Base-by-base conservation (phyloP, 23 tunicate species). In the Trididemnum clinides region DNA sequence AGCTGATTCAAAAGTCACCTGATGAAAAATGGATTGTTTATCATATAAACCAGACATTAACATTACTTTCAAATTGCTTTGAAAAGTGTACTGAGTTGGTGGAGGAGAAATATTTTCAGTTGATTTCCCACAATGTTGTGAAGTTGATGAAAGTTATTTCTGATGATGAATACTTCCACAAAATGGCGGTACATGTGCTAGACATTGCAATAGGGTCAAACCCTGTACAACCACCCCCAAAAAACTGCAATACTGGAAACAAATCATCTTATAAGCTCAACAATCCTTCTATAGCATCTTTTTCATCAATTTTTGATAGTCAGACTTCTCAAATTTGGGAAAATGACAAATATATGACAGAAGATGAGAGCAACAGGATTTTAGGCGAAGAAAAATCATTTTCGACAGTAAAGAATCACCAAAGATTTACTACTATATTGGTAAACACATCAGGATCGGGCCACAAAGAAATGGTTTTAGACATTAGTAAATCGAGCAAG, bases 161-260 rank as follows among this genome's bases (percentile, higher is more conserved):
- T 50, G 83, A 78, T 5, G 83, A 78, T 51, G 65, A 78, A 1
- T 78, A 51, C 51, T 78, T 78, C 30, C 64, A 51, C n/a, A 78
- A 78, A 78, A 78, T 54, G 50, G 34, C 83, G 23, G 66, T 78
- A 25, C 20, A 51, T 28, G 2, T 78, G 18, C 66, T 78, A 25
- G 30, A 51, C 51, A 51, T 51, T 25, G 54, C 29, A 35, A 3
- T 73, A 30, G 80, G 38, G 25, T n/a, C 25, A 12, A 12, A 59
- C 3, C 66, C 66, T 19, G 22, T 28, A 5, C 21, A 12, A n/a
- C 20, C 25, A n/a, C 23, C 20, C 22, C 27, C 66, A 28, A 15
- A 10, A 10, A 44, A 15, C 54, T 7, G 12, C 54, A 7, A 10
- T 44, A 44, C 54, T 44, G 15, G 15, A 44, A 44, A 15, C 54